Evolutionary conservation across 92 coral and sea anemone species (phyloP).

Genomic region (Umimayanthus kanabou): DNA sequence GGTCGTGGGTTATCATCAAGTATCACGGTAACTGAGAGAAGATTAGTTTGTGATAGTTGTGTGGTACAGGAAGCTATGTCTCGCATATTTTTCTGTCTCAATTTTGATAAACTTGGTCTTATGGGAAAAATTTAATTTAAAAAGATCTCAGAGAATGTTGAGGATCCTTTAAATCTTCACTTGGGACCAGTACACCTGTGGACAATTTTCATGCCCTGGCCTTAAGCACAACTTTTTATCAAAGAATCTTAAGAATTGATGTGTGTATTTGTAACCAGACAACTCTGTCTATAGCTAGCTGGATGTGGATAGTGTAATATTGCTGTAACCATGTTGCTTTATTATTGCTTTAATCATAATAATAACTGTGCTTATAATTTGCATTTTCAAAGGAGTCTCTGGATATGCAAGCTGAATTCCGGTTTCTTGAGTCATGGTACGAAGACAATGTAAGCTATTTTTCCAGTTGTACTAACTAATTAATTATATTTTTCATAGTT

Average conservation of each 20-base stretch:
- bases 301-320: background rate
- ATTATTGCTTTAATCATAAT: background rate
- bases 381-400: conserved; percentile 59
- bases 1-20: no score
- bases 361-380: background rate
- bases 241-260: background rate
- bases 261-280: background rate
- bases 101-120: no score
- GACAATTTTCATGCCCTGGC: background rate
- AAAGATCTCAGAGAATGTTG: no score
- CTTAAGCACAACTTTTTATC: background rate
- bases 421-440: conserved; percentile 85
- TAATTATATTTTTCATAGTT: no score
- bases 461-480: background rate
- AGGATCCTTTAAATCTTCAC: no score
- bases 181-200: no score
- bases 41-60: no score
- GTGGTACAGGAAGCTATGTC: no score
- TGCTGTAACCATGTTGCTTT: background rate
- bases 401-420: conserved; percentile 86
- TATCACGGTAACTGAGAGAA: no score
- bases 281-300: background rate
- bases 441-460: conserved; percentile 83
- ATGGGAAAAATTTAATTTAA: no score
- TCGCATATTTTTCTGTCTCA: no score